These are phyloP conservation scores for Tetropium fuscum DNA, from an alignment of 2,888 invertebrate genomes.

Conservation along the genomic window DNA sequence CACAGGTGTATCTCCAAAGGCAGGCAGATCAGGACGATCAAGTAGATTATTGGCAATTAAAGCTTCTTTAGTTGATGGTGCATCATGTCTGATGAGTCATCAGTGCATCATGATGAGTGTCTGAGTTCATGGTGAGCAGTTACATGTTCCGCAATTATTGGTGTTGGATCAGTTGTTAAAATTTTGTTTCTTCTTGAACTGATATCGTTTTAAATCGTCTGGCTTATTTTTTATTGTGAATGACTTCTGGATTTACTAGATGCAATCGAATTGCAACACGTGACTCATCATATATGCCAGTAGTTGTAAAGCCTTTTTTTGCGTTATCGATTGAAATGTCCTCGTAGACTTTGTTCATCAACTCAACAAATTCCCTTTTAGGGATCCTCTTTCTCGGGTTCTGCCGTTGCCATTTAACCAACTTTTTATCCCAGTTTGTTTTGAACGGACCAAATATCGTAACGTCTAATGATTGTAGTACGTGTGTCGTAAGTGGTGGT, in stretches of 20 bases:
- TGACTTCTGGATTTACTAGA: background rate
- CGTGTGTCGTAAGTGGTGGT: slow-evolving; percentile 23
- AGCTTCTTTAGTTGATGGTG: no score
- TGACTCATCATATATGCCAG: slow-evolving; percentile 9
- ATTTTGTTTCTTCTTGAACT: no score
- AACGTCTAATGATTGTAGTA: slow-evolving; percentile 29
- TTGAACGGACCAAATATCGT: slow-evolving; percentile 29
- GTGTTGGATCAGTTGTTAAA: no score
- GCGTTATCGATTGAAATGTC: background rate
- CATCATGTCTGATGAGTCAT: no score
- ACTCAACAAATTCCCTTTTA: slow-evolving; percentile 7
- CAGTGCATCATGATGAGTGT: no score
- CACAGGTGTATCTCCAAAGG: no score
- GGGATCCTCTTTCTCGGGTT: slow-evolving; percentile 13
- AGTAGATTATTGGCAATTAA: no score
- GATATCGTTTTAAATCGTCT: background rate
- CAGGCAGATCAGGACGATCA: no score
- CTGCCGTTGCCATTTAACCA: slow-evolving; percentile 9
- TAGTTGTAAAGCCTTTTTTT: slow-evolving; percentile 6
- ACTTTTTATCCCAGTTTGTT: slow-evolving; percentile 3
- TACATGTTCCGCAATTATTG: no score
- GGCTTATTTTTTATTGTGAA: background rate
- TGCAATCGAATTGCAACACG: background rate
- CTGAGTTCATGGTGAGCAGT: no score
- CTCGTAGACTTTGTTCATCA: background rate